Conservation (phyloP, 2,113 vertebrate species). For the Struthidea cinerea region DNA sequence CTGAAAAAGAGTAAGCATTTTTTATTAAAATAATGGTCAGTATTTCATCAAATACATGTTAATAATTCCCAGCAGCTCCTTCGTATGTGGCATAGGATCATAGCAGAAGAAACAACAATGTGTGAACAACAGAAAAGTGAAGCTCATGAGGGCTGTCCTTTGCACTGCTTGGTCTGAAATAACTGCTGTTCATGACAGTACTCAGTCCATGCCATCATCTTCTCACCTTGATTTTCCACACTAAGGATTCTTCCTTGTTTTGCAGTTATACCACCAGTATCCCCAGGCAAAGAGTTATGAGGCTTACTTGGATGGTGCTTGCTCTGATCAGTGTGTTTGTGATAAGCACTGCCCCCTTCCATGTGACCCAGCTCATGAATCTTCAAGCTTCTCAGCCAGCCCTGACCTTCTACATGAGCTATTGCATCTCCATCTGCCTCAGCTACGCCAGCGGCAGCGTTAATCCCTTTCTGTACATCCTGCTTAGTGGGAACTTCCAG, state of each 20-base stretch:
- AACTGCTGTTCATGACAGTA: background rate
- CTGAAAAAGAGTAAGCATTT: background rate
- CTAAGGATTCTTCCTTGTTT: background rate
- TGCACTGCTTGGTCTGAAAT: background rate
- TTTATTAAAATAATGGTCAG: background rate
- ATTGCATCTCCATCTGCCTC: constrained; percentile 66
- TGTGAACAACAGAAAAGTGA: background rate
- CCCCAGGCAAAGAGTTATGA: constrained; percentile 53
- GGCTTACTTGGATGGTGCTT: constrained; percentile 62
- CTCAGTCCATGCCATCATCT: background rate
- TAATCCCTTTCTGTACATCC: constrained; percentile 68
- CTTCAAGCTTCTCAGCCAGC: constrained; percentile 44
- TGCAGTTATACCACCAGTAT: constrained; percentile 50
- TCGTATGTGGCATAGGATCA: background rate
- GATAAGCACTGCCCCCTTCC: constrained; percentile 58
- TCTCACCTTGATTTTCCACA: background rate
- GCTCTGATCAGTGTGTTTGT: constrained; percentile 52
- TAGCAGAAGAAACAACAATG: background rate
- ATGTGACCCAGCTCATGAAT: constrained; percentile 63
- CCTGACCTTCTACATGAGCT: constrained; percentile 56
- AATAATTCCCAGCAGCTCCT: background rate
- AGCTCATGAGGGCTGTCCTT: background rate
- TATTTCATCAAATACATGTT: background rate
- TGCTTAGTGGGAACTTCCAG: constrained; percentile 67
- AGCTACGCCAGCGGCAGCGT: constrained; percentile 66